Evolutionary conservation across 2,113 vertebrate genomes (phyloP), one percentile per base, ranked within the genome.

Genomic region (Triplophysa tibetana): DNA sequence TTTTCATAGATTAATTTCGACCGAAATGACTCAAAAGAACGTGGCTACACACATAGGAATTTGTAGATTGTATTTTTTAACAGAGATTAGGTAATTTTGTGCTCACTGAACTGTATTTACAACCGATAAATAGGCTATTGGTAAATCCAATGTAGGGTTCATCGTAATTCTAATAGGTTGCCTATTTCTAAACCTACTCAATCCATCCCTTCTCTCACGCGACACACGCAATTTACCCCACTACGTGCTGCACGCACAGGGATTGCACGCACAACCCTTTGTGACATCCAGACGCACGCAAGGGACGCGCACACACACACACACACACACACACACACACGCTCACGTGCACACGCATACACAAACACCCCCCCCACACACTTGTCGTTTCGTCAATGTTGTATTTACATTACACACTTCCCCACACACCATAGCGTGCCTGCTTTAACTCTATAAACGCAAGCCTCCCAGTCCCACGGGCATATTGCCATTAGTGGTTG

Each of bases 351-450:
- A 87, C 50, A 68, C 86, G 83, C 62, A 72, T 29, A 48, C 48
- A 33, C 78, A 24, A 50, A 33, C n/a, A 19, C 23, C n/a, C n/a
- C n/a, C n/a, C n/a, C n/a, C n/a, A n/a, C n/a, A 11, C 41, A 45
- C 8, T 69, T 33, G 54, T 67, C 56, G 41, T 62, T 83, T 88
- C 79, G 83, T 86, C 86, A 87, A 88, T 86, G 85, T 91, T 82
- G 65, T 82, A 77, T 85, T 85, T 82, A 82, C 88, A 88, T 90
- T 89, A 88, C 89, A 88, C 87, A 91, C 89, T 91, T 88, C 82
- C 86, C 86, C 87, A 90, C 87, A 89, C 88, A 87, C 75, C 88
- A 91, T 92, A 87, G 90, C 90, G 89, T 92, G 91, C 88, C 82
- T 88, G 89, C 89, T 88, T 88, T 38, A 83, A 89, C 86, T 87